phyloP scores from a whole-genome alignment of 2,888 invertebrate species.

The Lithosia quadra region DNA sequence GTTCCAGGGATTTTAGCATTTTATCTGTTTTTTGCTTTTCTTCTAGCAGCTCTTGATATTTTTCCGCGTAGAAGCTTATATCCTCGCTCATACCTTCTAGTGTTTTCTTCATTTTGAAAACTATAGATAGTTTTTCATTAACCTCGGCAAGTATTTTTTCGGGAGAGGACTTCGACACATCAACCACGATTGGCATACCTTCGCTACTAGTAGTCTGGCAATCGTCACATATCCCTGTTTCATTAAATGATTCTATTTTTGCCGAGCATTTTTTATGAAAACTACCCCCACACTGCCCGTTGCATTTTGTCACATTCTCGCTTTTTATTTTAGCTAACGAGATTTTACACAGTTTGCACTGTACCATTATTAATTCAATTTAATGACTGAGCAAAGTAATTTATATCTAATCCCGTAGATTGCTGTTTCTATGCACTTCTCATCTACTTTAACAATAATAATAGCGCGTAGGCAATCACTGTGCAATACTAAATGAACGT shows the following conservation, averaged over 20 bases:
- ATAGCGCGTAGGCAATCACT: too few species aligned
- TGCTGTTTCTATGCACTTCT: too few species aligned
- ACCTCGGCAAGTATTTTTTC: slow-evolving; percentile 5
- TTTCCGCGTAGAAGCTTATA: background rate
- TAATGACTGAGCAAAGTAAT: too few species aligned
- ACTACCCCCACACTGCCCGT: too few species aligned
- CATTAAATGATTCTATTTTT: background rate
- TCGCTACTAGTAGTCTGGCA: background rate
- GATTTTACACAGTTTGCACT: background rate
- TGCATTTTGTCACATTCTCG: background rate
- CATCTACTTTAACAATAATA: too few species aligned
- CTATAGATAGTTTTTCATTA: background rate
- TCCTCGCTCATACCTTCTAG: background rate
- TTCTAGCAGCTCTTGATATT: background rate
- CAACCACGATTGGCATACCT: background rate
- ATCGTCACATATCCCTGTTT: background rate
- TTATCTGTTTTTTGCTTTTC: too few species aligned
- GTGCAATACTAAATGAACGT: too few species aligned
- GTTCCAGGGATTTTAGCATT: too few species aligned
- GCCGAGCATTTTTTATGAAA: background rate
- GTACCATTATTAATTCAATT: too few species aligned
- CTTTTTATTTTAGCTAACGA: background rate
- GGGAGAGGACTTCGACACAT: background rate
- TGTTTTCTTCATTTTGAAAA: too few species aligned
- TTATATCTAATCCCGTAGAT: too few species aligned